Evolutionary conservation across 2,113 vertebrate species (phyloP), one percentile per base, ranked within the genome.

Genomic region (Neopipo cinnamomea): DNA sequence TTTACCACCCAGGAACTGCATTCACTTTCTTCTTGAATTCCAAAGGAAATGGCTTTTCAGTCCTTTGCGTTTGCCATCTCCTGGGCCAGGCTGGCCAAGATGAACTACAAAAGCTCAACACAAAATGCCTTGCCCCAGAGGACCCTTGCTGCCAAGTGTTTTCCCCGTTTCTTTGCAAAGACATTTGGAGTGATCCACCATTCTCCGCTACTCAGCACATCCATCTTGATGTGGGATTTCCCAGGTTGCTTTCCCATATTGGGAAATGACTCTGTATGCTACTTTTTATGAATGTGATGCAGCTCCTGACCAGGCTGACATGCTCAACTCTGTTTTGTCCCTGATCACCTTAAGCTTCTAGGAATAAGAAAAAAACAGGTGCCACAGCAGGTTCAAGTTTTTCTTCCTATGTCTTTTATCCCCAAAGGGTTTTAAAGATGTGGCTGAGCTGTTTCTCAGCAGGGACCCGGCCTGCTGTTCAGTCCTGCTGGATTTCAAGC

Each of bases 11-110:
- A 93, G 55, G 42, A 92, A 86, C 73, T 91, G 56, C 47, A 33
- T 37, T 92, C 91, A 93, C 88, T 97, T 93, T 95, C 86, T 75
- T 93, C 73, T 87, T 37, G 76, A 91, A 85, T 93, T 88, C 73
- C 94, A 74, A 93, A 88, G 68, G 80, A 81, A 81, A 56, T 52
- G 15, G n/a, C 22, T 94, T 91, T 88, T 80, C 88, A 30, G 27
- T 15, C 13, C 33, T 77, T 83, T 59, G 31, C 5, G 0, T 17
- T 71, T 65, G 20, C 37, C 73, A 39, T 90, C 71, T 93, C n/a
- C 41, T 46, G 20, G 44, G 33, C 56, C 5, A 0, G 52, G 27
- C 19, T 7, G 1, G 23, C 72, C 84, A 93, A 78, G 27, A 71
- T 4, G 75, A 91, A 21, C 83, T 74, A 59, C 24, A 71, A 81